phyloP scores from a whole-genome alignment of 2,113 vertebrate genomes.

The Prinia subflava region DNA sequence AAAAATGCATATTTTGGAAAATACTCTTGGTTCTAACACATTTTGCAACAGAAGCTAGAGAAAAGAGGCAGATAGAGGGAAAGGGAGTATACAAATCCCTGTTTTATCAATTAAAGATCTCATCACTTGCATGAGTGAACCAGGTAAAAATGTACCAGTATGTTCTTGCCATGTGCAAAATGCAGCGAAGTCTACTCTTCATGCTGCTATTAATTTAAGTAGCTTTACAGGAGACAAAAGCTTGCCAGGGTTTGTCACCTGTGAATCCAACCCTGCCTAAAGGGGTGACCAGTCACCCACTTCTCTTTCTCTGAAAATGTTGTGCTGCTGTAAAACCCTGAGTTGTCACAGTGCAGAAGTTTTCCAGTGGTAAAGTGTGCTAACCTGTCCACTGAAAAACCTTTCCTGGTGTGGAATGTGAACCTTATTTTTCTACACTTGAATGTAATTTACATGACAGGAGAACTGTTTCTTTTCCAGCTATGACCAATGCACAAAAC shows the following conservation, averaged over 20 bases:
- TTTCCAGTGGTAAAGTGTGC: background rate
- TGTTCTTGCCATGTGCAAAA: background rate
- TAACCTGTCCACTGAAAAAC: background rate
- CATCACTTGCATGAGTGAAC: background rate
- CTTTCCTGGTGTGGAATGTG: background rate
- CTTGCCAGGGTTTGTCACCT: background rate
- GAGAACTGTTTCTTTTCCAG: background rate
- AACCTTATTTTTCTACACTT: background rate
- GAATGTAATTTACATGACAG: background rate
- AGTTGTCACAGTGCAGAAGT: rapidly evolving
- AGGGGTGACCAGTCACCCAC: background rate
- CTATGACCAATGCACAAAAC: background rate
- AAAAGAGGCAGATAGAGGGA: background rate
- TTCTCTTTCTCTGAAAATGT: background rate
- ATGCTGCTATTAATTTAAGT: background rate
- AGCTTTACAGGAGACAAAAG: background rate
- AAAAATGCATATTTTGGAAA: background rate
- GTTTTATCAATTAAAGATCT: background rate
- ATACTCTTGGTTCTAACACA: background rate
- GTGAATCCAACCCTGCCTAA: background rate
- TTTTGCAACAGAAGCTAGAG: background rate
- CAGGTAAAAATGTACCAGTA: background rate
- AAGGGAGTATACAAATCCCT: background rate
- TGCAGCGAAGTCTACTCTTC: background rate
- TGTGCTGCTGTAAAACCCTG: rapidly evolving